Evolutionary conservation across 2,888 invertebrate species (phyloP).

Genomic region (Drosophila kanekoi): DNA sequence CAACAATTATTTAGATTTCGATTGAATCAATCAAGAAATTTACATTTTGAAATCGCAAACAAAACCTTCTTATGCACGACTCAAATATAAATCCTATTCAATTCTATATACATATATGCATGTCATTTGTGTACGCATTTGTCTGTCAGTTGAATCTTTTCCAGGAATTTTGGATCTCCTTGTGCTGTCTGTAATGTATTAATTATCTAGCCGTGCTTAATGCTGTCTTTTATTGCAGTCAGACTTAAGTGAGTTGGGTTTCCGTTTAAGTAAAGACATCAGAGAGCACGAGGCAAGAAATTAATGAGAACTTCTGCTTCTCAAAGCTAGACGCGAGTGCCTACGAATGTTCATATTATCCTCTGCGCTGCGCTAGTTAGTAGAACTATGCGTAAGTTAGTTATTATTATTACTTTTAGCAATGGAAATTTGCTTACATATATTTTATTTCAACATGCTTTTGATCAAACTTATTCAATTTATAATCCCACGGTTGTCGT

Average conservation of each 20-base stretch:
- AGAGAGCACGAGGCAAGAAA: neutral
- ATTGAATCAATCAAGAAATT: no score
- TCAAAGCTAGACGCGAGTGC: neutral
- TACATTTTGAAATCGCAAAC: no score
- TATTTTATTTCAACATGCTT: slow-evolving; percentile 3
- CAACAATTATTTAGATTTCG: no score
- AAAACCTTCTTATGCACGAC: neutral
- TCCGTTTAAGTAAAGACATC: slow-evolving; percentile 23
- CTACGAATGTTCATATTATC: slow-evolving; percentile 7
- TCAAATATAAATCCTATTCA: neutral
- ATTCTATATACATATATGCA: neutral
- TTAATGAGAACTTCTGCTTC: neutral
- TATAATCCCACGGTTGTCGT: slow-evolving; percentile 8
- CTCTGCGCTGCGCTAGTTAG: neutral
- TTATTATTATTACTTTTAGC: no score
- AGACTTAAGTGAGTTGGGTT: slow-evolving; percentile 31
- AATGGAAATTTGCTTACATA: no score
- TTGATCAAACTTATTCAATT: neutral
- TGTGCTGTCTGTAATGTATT: slow-evolving; percentile 33
- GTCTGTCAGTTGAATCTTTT: slow-evolving; percentile 24
- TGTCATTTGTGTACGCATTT: slow-evolving; percentile 2
- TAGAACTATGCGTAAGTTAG: neutral
- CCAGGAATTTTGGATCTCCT: slow-evolving; percentile 17
- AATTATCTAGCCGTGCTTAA: slow-evolving; percentile 50
- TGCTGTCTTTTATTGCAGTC: slow-evolving; percentile 41